These are phyloP conservation scores for Uloborus diversus DNA, from an alignment of 1,140 invertebrate species.

Conservation along the genomic window DNA sequence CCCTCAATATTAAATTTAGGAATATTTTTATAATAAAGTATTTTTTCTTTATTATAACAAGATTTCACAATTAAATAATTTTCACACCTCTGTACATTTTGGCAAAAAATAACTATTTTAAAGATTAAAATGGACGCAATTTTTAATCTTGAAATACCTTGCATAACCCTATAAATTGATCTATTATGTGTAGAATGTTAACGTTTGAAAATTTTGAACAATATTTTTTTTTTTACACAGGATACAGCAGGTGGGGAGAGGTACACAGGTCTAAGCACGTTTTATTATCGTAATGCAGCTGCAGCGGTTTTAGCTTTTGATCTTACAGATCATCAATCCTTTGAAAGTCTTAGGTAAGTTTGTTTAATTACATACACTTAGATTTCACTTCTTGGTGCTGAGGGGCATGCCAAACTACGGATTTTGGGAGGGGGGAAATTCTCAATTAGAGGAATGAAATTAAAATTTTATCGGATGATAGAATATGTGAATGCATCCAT, in stretches of 20 bases:
- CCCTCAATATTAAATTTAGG: too few species aligned
- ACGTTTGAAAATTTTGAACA: background rate
- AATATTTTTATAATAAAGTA: too few species aligned
- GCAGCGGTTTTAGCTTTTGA: conserved; percentile 53
- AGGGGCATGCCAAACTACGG: too few species aligned
- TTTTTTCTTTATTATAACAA: background rate
- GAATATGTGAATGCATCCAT: too few species aligned
- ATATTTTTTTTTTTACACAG: conserved; percentile 35
- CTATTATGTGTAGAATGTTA: too few species aligned
- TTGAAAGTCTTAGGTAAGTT: conserved; percentile 58
- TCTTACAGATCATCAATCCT: conserved; percentile 24
- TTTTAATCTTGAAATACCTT: background rate
- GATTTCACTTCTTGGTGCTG: too few species aligned
- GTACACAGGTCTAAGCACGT: conserved; percentile 49
- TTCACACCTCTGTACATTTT: background rate
- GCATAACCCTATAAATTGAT: too few species aligned
- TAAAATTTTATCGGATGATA: too few species aligned
- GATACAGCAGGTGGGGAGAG: conserved; percentile 54
- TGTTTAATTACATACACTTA: too few species aligned
- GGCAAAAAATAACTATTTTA: background rate
- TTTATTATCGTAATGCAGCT: conserved; percentile 52
- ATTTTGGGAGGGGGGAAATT: too few species aligned
- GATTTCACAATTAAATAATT: background rate
- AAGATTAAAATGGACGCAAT: background rate
- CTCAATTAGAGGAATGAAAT: too few species aligned